A percentile compares a stretch with the other conserved stretches of the same genome.
Evolutionary conservation across 1,140 invertebrate species (phyloP).

Genomic region (Bactericera cockerelli): DNA sequence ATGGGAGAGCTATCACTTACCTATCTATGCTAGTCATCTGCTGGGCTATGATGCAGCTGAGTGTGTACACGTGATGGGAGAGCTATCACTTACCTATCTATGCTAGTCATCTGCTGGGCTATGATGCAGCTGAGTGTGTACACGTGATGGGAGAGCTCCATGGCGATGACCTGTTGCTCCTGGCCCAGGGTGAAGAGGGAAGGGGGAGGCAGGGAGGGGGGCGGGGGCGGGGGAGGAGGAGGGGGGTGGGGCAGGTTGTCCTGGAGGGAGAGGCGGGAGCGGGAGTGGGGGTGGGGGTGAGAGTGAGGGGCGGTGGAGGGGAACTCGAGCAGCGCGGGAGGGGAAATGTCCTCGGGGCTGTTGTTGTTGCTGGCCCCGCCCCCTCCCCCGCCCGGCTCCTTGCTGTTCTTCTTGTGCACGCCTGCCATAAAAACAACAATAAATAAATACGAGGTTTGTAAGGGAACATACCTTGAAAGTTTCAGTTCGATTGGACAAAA

Average conservation of each 20-base stretch:
- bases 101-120: slow-evolving; percentile 69
- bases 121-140: slow-evolving; percentile 69
- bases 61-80: slow-evolving; percentile 64
- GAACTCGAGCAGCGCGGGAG: too few species aligned
- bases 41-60: slow-evolving; percentile 66
- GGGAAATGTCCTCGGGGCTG: too few species aligned
- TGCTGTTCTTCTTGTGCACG: slow-evolving; percentile 11
- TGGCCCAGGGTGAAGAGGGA: slow-evolving; percentile 32
- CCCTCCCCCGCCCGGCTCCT: too few species aligned
- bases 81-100: slow-evolving; percentile 51
- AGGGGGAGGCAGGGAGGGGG: slow-evolving; percentile 12
- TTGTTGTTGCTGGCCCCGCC: too few species aligned
- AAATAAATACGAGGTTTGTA: too few species aligned
- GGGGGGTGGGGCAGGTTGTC: not conserved
- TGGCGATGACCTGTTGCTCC: slow-evolving; percentile 51
- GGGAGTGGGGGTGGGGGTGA: too few species aligned
- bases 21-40: slow-evolving; percentile 72
- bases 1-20: slow-evolving; percentile 49
- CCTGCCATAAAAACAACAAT: not conserved
- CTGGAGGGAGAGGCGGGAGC: too few species aligned
- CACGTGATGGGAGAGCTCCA: slow-evolving; percentile 62
- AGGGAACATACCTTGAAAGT: too few species aligned
- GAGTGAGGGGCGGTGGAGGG: too few species aligned
- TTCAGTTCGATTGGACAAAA: too few species aligned
- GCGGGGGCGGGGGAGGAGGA: too few species aligned